A percentile compares a stretch with the other conserved stretches of the same genome.
phyloP scores from a whole-genome alignment of 2,888 invertebrate genomes.

The Agrochola lychnidis region DNA sequence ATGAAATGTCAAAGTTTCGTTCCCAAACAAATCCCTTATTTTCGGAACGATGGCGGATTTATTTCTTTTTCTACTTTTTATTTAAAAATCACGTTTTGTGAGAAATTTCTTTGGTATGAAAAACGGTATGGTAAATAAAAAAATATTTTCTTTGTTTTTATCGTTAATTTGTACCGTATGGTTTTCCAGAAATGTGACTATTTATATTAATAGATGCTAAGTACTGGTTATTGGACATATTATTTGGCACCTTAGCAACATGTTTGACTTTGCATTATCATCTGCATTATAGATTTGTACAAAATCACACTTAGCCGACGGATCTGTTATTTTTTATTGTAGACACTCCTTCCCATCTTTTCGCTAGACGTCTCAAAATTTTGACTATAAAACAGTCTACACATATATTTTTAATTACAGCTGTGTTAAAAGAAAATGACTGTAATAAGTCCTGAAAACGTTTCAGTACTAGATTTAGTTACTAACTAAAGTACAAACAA shows the following conservation, averaged over 20 bases:
- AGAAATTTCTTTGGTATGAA: neutral
- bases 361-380: neutral
- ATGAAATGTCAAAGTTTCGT: slow-evolving; percentile 59
- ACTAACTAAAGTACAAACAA: neutral
- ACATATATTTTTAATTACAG: neutral
- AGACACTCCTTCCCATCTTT: neutral
- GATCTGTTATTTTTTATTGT: neutral
- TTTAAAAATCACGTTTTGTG: slow-evolving; percentile 23
- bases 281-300: neutral
- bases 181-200: neutral
- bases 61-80: slow-evolving; percentile 21
- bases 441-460: neutral
- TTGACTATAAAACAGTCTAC: too few relatives aligned
- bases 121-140: neutral
- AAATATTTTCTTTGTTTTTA: neutral
- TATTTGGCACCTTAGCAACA: neutral
- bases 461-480: neutral
- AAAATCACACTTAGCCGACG: neutral
- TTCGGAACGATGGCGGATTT: slow-evolving; percentile 8
- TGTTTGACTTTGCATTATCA: neutral
- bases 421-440: too few relatives aligned
- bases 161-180: neutral
- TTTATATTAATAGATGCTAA: neutral
- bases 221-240: neutral
- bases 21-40: slow-evolving; percentile 44